phyloP scores from a whole-genome alignment of 2,888 invertebrate genomes.

The Rambutsinella grinnellia region DNA sequence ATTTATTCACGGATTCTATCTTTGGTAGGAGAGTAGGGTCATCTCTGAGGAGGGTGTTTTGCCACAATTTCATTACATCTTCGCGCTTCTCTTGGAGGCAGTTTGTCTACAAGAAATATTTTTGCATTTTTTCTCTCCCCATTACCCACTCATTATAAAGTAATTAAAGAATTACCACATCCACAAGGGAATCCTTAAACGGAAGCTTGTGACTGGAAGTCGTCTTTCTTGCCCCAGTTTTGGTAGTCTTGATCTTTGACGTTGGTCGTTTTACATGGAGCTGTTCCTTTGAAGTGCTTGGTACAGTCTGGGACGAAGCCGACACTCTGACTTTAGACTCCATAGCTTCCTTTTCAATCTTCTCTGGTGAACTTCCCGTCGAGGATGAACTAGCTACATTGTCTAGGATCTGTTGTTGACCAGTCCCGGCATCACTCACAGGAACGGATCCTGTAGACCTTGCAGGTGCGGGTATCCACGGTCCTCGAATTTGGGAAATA shows the following conservation, averaged over 20 bases:
- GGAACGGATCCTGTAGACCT: slow-evolving; percentile 45
- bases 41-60: slow-evolving; percentile 44
- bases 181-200: slow-evolving; percentile 62
- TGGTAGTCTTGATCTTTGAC: not conserved
- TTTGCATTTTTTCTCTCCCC: too few relatives aligned
- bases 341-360: too few relatives aligned
- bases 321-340: too few relatives aligned
- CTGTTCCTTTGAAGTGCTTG: too few relatives aligned
- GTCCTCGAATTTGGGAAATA: slow-evolving; percentile 40
- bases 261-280: not conserved
- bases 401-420: too few relatives aligned
- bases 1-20: slow-evolving; percentile 58
- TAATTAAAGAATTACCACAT: slow-evolving; percentile 56
- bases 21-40: slow-evolving; percentile 48
- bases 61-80: slow-evolving; percentile 62
- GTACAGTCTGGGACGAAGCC: too few relatives aligned
- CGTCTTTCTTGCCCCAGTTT: not conserved
- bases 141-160: too few relatives aligned
- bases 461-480: slow-evolving; percentile 62
- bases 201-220: slow-evolving; percentile 47
- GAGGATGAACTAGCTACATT: too few relatives aligned
- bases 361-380: too few relatives aligned
- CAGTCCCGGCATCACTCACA: too few relatives aligned
- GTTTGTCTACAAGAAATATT: slow-evolving; percentile 48
- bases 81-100: slow-evolving; percentile 58